Percentiles rank a stretch among this genome's conserved stretches.
phyloP scores from a whole-genome alignment of 2,797 vertebrate genomes.

The Pygocentrus nattereri region DNA sequence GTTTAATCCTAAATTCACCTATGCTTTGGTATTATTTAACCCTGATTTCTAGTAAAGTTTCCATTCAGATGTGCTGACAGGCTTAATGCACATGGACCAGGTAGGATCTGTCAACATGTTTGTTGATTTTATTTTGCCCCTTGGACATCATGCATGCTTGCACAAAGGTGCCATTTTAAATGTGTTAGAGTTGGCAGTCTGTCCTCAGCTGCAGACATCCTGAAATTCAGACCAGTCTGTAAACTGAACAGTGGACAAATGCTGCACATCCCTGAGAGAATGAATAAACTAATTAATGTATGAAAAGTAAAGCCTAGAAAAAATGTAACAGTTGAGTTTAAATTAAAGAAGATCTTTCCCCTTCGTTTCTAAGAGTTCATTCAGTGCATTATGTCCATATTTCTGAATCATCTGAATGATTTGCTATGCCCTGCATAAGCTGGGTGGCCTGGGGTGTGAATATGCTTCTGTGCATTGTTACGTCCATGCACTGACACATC shows the following conservation, averaged over 20 bases:
- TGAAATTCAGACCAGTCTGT: background rate
- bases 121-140: conserved; percentile 6
- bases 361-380: too few relatives aligned
- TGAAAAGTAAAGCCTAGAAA: background rate
- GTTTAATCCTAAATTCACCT: background rate
- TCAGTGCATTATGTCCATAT: too few relatives aligned
- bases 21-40: too few relatives aligned
- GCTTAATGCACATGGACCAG: background rate
- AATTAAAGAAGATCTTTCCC: background rate
- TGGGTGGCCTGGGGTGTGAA: too few relatives aligned
- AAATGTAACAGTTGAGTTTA: background rate
- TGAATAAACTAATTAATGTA: background rate
- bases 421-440: too few relatives aligned
- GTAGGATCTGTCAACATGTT: background rate
- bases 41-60: background rate
- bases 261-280: background rate
- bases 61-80: conserved; percentile 5
- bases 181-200: background rate
- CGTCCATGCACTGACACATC: too few relatives aligned
- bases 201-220: background rate
- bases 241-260: background rate
- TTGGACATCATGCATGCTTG: background rate
- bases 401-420: too few relatives aligned
- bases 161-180: conserved; percentile 1
- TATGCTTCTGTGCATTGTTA: too few relatives aligned